Evolutionary conservation across 2,888 invertebrate genomes (phyloP), one percentile per base, ranked within the genome.

Genomic region (Machimus rusticus): DNA sequence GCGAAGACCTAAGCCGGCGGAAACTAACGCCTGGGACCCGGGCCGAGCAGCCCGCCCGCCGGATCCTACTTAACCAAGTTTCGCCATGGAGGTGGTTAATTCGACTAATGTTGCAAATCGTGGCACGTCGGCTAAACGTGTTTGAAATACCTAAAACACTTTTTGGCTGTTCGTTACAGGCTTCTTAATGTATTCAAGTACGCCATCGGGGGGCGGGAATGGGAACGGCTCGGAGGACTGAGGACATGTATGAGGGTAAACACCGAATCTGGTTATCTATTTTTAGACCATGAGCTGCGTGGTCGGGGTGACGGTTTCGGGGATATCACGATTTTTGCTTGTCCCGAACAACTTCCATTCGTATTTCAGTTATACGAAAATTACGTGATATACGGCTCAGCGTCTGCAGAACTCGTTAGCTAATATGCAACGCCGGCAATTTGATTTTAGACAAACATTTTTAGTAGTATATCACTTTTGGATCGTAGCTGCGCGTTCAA

Each of bases 61-160:
- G 23, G 19, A 82, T 37, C 57, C 85, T 82, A 82, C 37, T 19
- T 82, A 82, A 82, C 57, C 19, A 51, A 81, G 51, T 81, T 81
- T 23, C 16, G 16, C 55, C 51, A 78, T 66, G 31, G 78, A 79
- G 76, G 81, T 74, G 85, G 79, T 51, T 86, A 87, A 87, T 88
- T 85, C 88, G 37, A 84, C 85, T 88, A 87, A 88, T 88, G 84
- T 88, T 88, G 74, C 86, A 87, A 88, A 88, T 88, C 88, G 87
- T 87, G 34, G 87, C 88, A 88, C 88, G 88, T 88, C 87, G 46
- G 19, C 46, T 23, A 85, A 85, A 88, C 87, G 87, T 87, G 88
- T 82, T 85, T 43, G 43, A 87, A 88, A 88, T 87, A 74, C 46
- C 86, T 14, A 78, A 86, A 78, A 79, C 66, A 16, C 57, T 85